These are phyloP conservation scores for Zelostemma sp. DNA, from an alignment of 1,140 invertebrate genomes.

Conservation along the genomic window DNA sequence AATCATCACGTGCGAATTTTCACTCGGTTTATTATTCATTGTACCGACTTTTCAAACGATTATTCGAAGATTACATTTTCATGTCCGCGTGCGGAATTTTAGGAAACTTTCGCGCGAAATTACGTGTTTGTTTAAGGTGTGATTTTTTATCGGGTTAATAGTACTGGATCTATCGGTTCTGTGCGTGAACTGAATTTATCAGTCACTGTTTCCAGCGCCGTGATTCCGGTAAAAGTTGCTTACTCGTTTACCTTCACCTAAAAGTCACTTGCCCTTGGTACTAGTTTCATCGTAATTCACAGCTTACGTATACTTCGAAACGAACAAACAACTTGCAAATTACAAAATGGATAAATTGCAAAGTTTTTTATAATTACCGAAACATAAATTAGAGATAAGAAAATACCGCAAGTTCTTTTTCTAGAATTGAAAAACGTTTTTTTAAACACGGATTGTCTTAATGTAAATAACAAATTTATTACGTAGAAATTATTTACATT, in stretches of 20 bases:
- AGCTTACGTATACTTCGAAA: slow-evolving; percentile 1
- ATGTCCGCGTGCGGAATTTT: background rate
- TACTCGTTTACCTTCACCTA: slow-evolving; percentile 64
- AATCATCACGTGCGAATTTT: slow-evolving; percentile 27
- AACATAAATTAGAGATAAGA: too few species aligned
- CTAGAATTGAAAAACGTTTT: too few species aligned
- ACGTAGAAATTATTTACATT: slow-evolving; percentile 14
- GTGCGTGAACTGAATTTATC: slow-evolving; percentile 26
- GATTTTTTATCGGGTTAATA: background rate
- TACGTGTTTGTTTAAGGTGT: too few species aligned
- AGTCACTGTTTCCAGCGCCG: slow-evolving; percentile 22
- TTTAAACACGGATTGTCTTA: too few species aligned
- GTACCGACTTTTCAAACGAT: background rate
- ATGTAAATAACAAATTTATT: slow-evolving; percentile 8
- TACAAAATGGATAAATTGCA: too few species aligned
- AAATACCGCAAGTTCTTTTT: too few species aligned
- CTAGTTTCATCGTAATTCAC: slow-evolving; percentile 38
- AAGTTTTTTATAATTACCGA: too few species aligned
- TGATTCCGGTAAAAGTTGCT: slow-evolving; percentile 56
- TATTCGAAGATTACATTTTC: slow-evolving; percentile 5
- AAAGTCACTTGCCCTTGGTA: slow-evolving; percentile 57
- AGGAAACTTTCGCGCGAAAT: too few species aligned
- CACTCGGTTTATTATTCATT: background rate
- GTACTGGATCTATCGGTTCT: slow-evolving; percentile 6
- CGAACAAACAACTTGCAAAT: background rate